These are phyloP conservation scores for Orussus abietinus DNA, from an alignment of 1,140 invertebrate genomes.

Conservation along the genomic window DNA sequence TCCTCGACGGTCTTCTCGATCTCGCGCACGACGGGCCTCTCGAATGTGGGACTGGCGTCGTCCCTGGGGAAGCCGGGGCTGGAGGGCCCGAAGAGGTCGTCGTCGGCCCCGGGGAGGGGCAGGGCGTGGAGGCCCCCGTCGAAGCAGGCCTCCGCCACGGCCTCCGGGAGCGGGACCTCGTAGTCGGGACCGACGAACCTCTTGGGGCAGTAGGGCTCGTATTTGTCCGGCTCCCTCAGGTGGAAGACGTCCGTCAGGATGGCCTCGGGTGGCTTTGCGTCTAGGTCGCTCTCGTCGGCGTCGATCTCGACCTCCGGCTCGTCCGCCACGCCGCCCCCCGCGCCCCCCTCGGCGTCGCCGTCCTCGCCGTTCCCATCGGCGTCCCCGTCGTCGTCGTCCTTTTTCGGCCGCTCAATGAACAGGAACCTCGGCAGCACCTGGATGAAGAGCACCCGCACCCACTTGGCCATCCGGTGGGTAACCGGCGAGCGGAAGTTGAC, in stretches of 20 bases:
- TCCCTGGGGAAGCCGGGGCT: slow-evolving; percentile 55
- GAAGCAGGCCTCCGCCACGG: too few species aligned
- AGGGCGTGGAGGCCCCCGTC: slow-evolving; percentile 64
- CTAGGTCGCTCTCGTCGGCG: slow-evolving; percentile 58
- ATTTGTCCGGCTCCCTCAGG: slow-evolving; percentile 69
- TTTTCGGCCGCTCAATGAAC: slow-evolving; percentile 78
- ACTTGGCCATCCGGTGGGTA: slow-evolving; percentile 90
- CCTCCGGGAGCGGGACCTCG: slow-evolving; percentile 68
- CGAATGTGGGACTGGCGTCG: slow-evolving; percentile 74
- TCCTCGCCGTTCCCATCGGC: slow-evolving; percentile 38
- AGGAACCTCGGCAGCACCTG: slow-evolving; percentile 82
- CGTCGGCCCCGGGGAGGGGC: slow-evolving; percentile 69
- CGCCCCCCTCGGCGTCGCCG: slow-evolving; percentile 54
- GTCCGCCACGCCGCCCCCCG: slow-evolving; percentile 62
- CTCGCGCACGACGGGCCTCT: slow-evolving; percentile 68
- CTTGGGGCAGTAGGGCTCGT: slow-evolving; percentile 59
- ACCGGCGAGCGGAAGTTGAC: slow-evolving; percentile 98
- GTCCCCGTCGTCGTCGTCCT: slow-evolving; percentile 66
- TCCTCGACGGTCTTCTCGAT: slow-evolving; percentile 87
- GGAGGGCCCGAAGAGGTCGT: slow-evolving; percentile 74
- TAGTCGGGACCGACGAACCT: slow-evolving; percentile 70
- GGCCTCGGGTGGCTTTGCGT: slow-evolving; percentile 61
- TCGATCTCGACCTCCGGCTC: slow-evolving; percentile 69
- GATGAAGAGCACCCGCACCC: slow-evolving; percentile 87
- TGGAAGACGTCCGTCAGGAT: slow-evolving; percentile 70